Evolutionary conservation across 2,888 invertebrate genomes (phyloP).

Genomic region (Hydroisotoma schaefferi): DNA sequence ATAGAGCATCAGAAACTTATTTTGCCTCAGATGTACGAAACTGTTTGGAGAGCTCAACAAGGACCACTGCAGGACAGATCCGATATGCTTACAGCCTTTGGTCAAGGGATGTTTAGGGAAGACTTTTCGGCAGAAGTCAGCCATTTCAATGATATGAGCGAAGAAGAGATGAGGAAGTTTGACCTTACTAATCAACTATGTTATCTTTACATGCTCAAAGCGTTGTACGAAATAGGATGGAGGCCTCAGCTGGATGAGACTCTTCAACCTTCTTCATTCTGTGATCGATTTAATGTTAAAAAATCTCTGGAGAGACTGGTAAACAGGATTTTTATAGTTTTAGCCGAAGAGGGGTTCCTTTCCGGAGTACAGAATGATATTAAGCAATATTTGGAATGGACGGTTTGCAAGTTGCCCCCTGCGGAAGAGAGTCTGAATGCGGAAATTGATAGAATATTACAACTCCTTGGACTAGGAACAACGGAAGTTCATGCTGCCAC

Average conservation of each 20-base stretch:
- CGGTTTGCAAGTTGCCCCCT: neutral
- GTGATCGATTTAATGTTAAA: neutral
- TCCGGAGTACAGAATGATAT: neutral
- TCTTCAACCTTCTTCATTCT: neutral
- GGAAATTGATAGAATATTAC: too few species aligned
- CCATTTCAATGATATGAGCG: neutral
- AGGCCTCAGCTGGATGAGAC: neutral
- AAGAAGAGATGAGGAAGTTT: neutral
- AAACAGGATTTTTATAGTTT: neutral
- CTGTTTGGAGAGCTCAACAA: neutral
- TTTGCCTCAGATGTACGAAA: neutral
- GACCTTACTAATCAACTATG: neutral
- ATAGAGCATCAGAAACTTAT: slow-evolving; percentile 11
- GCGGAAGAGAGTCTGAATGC: too few species aligned
- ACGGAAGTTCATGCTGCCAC: neutral
- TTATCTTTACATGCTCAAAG: neutral
- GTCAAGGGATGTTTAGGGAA: neutral
- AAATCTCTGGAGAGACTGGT: neutral
- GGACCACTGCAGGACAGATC: neutral
- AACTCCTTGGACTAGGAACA: neutral
- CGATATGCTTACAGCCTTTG: neutral
- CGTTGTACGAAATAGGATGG: neutral
- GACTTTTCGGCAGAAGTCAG: neutral
- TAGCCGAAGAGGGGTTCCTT: neutral
- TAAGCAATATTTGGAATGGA: neutral